phyloP scores from a whole-genome alignment of 2,888 invertebrate species.

The Vandiemenella viatica region DNA sequence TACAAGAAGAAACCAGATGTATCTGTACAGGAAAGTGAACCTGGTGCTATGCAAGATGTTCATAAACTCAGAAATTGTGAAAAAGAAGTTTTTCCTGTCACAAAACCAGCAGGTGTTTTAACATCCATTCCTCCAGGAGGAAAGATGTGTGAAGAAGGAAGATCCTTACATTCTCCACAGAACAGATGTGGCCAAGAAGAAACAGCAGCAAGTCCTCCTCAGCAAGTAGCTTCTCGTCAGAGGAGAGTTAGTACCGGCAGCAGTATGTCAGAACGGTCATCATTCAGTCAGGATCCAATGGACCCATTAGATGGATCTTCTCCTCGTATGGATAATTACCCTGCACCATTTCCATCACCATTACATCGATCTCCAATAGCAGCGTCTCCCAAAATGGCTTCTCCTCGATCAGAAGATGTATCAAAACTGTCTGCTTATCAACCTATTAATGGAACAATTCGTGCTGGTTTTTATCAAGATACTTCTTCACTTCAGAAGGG shows the following conservation, averaged over 20 bases:
- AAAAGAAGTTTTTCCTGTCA: neutral
- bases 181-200: constrained; percentile 1
- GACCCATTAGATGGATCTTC: constrained; percentile 22
- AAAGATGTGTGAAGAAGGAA: constrained; percentile 25
- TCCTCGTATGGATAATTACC: constrained; percentile 37
- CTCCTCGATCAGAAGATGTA: constrained; percentile 52
- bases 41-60: neutral
- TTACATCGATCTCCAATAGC: constrained; percentile 49
- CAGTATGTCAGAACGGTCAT: constrained; percentile 62
- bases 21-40: neutral
- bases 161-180: constrained; percentile 17
- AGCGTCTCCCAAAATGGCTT: constrained; percentile 36
- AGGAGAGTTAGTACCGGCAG: constrained; percentile 64
- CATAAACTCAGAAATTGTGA: neutral
- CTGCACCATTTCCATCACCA: constrained; percentile 55
- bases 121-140: constrained; percentile 27
- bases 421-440: constrained; percentile 52
- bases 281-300: constrained; percentile 46
- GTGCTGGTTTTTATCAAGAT: constrained; percentile 81
- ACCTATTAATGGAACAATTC: constrained; percentile 63
- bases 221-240: constrained; percentile 30
- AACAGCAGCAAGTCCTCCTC: constrained; percentile 10
- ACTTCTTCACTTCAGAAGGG: constrained; percentile 29
- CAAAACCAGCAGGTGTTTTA: constrained; percentile 21
- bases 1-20: constrained; percentile 33